Conservation (phyloP, 2,797 vertebrate genomes). For the Diglossa cyanea region DNA sequence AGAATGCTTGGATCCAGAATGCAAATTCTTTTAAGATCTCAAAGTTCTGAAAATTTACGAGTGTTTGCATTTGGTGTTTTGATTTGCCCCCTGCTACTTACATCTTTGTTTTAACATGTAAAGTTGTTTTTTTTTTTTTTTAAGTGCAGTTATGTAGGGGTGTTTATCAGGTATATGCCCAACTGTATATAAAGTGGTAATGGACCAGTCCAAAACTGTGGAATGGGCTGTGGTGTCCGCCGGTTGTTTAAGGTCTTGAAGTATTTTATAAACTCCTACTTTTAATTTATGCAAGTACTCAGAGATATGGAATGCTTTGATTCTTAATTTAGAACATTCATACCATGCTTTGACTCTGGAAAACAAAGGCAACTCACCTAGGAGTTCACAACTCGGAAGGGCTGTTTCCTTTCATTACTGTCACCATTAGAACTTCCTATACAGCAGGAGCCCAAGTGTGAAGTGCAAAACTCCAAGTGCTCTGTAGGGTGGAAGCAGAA, state of each 20-base stretch:
- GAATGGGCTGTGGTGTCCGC: neutral
- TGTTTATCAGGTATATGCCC: neutral
- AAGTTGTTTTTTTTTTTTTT: neutral
- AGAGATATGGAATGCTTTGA: neutral
- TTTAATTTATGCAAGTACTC: neutral
- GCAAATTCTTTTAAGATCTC: neutral
- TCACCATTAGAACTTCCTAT: neutral
- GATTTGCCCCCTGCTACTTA: neutral
- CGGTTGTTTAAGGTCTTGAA: neutral
- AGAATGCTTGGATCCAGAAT: neutral
- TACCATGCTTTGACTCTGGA: neutral
- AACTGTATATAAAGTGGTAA: neutral
- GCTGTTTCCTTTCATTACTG: neutral
- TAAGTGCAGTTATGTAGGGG: neutral
- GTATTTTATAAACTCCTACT: neutral
- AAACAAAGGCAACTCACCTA: conserved; percentile 11
- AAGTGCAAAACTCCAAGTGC: neutral
- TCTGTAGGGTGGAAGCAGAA: neutral
- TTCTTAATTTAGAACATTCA: conserved; percentile 14
- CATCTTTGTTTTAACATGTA: neutral
- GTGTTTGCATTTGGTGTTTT: neutral
- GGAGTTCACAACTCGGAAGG: neutral
- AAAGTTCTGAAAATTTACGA: neutral
- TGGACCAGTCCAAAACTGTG: neutral
- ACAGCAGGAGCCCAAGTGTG: neutral